Conservation (phyloP, 2,888 invertebrate genomes). For the Boloria euphrosyne region DNA sequence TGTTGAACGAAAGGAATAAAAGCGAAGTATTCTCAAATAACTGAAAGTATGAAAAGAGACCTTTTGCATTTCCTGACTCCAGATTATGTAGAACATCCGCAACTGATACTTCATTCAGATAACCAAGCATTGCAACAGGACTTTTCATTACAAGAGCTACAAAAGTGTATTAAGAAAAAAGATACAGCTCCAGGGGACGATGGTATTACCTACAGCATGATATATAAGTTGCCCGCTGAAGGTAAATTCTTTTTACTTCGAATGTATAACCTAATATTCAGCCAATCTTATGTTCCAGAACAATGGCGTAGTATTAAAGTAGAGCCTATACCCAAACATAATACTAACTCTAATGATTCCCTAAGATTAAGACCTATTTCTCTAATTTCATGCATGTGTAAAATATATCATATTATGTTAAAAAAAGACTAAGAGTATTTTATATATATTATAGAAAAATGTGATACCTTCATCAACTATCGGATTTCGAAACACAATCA, state of each 20-base stretch:
- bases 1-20: constrained; percentile 3
- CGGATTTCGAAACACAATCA: neutral
- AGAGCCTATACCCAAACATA: too few species aligned
- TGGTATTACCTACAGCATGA: neutral
- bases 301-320: too few species aligned
- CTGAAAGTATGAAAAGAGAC: neutral
- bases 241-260: neutral
- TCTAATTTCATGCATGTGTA: too few species aligned
- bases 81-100: constrained; percentile 5
- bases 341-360: too few species aligned
- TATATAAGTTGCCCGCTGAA: neutral
- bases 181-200: neutral
- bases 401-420: neutral
- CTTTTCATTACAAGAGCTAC: neutral
- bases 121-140: neutral
- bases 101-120: neutral
- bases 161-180: neutral
- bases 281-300: too few species aligned
- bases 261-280: too few species aligned
- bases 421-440: neutral
- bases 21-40: neutral
- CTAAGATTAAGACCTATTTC: too few species aligned
- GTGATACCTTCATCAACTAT: neutral
- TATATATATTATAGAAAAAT: neutral
- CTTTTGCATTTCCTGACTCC: neutral